Conservation (phyloP, 2,888 invertebrate species). For the Hermaeophaga mercurialis region DNA sequence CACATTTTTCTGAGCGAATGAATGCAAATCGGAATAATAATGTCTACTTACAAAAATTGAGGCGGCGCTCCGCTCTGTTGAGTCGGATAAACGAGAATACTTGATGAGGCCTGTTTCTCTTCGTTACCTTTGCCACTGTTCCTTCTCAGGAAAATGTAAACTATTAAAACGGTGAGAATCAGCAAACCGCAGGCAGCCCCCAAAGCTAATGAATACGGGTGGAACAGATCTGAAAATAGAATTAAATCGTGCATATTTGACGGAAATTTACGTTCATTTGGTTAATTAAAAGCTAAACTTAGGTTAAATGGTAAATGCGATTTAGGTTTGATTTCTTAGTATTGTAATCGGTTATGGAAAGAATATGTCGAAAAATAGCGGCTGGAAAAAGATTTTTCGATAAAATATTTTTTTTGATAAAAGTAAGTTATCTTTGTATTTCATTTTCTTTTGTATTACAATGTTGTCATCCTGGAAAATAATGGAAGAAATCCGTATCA, state of each 20-base stretch:
- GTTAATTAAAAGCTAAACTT: conserved; percentile 5
- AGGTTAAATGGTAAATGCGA: background rate
- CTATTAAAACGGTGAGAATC: conserved; percentile 49
- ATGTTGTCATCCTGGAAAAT: too few relatives aligned
- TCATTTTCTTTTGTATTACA: too few relatives aligned
- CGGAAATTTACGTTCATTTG: conserved; percentile 1
- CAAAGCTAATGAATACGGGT: conserved; percentile 46
- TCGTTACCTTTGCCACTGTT: conserved; percentile 57
- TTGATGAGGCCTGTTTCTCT: conserved; percentile 60
- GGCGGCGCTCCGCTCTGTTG: conserved; percentile 63
- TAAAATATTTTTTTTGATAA: too few relatives aligned
- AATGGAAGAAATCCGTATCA: too few relatives aligned
- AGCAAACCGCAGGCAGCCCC: conserved; percentile 54
- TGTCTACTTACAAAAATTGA: conserved; percentile 70
- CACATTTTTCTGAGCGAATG: too few relatives aligned
- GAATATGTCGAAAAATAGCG: too few relatives aligned
- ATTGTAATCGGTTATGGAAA: too few relatives aligned
- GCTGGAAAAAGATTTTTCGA: too few relatives aligned
- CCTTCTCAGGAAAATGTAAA: conserved; percentile 53
- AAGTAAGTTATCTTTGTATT: too few relatives aligned
- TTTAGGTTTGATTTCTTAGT: too few relatives aligned
- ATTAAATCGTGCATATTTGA: conserved; percentile 18
- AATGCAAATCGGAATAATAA: too few relatives aligned
- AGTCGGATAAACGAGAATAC: conserved; percentile 68
- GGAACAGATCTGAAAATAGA: conserved; percentile 48